Conservation (phyloP, 2,888 invertebrate species). For the Syritta pipiens region DNA sequence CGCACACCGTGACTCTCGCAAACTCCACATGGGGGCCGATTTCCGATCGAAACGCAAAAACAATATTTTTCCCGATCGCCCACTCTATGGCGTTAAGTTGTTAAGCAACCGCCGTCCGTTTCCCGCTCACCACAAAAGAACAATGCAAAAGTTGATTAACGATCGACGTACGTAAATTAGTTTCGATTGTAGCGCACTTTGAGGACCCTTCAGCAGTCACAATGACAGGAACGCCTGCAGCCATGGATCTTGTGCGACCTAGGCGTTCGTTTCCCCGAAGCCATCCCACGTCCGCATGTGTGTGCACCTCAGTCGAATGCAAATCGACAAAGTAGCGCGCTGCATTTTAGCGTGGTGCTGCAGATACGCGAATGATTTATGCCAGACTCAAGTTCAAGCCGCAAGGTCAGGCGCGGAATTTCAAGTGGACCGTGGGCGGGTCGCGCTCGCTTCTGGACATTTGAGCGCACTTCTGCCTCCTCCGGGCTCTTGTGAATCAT, state of each 20-base stretch:
- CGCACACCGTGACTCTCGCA: too few relatives aligned
- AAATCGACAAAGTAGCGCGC: background rate
- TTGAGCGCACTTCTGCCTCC: too few relatives aligned
- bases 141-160: conserved; percentile 1
- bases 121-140: too few relatives aligned
- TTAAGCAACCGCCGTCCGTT: conserved; percentile 17
- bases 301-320: too few relatives aligned
- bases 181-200: conserved; percentile 14
- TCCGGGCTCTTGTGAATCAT: too few relatives aligned
- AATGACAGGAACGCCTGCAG: conserved; percentile 20
- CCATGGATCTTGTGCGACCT: conserved; percentile 41
- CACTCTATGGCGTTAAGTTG: conserved; percentile 40
- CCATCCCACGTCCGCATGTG: background rate
- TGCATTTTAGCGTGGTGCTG: too few relatives aligned
- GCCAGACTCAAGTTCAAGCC: background rate
- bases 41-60: too few relatives aligned
- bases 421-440: too few relatives aligned
- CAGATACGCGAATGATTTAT: background rate
- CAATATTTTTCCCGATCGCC: conserved; percentile 45
- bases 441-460: too few relatives aligned
- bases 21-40: too few relatives aligned
- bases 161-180: background rate
- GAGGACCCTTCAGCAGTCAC: conserved; percentile 27
- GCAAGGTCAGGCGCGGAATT: too few relatives aligned
- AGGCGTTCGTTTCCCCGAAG: background rate